phyloP scores from a whole-genome alignment of 2,888 invertebrate genomes.

The Andrena haemorrhoa region DNA sequence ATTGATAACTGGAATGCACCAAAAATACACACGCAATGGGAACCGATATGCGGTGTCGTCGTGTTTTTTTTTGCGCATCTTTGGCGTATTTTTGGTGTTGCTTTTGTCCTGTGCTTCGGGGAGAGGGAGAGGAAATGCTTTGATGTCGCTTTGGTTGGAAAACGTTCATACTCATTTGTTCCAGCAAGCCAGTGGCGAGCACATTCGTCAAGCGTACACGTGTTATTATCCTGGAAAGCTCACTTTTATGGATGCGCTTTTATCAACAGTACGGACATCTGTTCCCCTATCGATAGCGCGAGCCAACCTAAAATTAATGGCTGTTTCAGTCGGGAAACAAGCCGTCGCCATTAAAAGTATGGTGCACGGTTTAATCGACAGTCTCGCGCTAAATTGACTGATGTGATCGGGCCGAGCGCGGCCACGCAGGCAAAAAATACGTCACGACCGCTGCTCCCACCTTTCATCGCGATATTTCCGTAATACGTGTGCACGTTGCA shows the following conservation, averaged over 20 bases:
- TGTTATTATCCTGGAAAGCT: conserved; percentile 62
- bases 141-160: conserved; percentile 46
- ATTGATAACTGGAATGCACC: not conserved
- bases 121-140: not conserved
- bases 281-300: conserved; percentile 57
- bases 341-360: conserved; percentile 54
- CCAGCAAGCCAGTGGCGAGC: not conserved
- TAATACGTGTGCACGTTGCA: not conserved
- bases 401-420: conserved; percentile 19
- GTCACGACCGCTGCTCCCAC: not conserved
- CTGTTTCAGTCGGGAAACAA: conserved; percentile 54
- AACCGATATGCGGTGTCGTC: not conserved
- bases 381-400: conserved; percentile 44
- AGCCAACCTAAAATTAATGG: conserved; percentile 59
- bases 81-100: not conserved
- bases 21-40: not conserved
- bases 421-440: not conserved
- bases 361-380: conserved; percentile 56
- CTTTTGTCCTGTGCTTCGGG: not conserved
- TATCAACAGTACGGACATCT: conserved; percentile 59
- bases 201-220: conserved; percentile 46
- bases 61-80: not conserved
- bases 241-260: conserved; percentile 60
- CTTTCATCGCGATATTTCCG: not conserved
- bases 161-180: conserved; percentile 51